phyloP scores from a whole-genome alignment of 1,140 invertebrate genomes.

The Ladona fulva region DNA sequence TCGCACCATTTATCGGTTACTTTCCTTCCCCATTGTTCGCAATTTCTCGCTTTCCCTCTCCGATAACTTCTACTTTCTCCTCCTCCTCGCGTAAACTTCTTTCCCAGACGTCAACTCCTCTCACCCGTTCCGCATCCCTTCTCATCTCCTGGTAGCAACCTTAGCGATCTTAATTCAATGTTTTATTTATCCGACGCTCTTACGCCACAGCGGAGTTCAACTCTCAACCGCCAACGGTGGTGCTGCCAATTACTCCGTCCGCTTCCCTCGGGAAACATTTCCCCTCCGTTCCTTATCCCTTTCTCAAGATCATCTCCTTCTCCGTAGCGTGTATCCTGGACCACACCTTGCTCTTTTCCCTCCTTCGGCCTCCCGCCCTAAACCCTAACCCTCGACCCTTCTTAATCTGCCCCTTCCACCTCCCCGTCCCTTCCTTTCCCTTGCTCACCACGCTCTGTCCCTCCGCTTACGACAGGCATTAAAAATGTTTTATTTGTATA shows the following conservation, averaged over 20 bases:
- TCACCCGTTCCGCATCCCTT: neutral
- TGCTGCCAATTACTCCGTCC: neutral
- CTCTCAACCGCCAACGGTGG: neutral
- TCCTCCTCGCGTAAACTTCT: neutral
- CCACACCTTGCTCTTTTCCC: neutral
- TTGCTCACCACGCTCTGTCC: neutral
- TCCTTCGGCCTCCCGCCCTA: neutral
- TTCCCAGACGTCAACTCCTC: neutral
- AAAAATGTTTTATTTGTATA: too few species aligned
- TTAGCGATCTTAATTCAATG: too few species aligned
- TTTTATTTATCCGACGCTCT: neutral
- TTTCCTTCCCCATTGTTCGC: neutral
- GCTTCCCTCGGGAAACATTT: neutral
- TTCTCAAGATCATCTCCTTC: neutral
- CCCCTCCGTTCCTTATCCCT: neutral
- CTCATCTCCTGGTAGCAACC: too few species aligned
- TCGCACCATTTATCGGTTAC: neutral
- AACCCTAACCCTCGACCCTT: neutral
- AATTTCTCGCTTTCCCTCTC: too few species aligned
- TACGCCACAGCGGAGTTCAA: neutral
- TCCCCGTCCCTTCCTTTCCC: neutral
- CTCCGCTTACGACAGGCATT: neutral
- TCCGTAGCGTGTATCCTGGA: neutral
- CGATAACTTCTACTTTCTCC: neutral
- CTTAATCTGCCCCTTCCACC: neutral